These are phyloP conservation scores for Passer montanus DNA, from an alignment of 2,113 vertebrate species.

Conservation along the genomic window DNA sequence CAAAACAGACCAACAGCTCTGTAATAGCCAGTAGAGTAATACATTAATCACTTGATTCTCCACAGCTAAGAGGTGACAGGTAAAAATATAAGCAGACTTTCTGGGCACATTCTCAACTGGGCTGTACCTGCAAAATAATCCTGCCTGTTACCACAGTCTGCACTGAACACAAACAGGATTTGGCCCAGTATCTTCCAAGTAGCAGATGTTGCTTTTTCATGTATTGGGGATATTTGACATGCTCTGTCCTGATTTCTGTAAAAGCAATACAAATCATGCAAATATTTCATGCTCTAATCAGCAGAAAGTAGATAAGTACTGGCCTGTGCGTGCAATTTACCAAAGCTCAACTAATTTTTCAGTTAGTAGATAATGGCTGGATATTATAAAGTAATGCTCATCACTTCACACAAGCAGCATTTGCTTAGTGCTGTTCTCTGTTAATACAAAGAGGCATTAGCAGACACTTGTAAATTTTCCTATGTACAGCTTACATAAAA, in stretches of 20 bases:
- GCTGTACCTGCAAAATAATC: not conserved
- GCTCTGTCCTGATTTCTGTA: conserved; percentile 44
- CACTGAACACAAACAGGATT: not conserved
- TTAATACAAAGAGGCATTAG: conserved; percentile 69
- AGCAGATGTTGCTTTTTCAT: conserved; percentile 3
- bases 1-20: not conserved
- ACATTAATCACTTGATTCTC: conserved; percentile 24
- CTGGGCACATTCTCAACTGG: not conserved
- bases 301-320: conserved; percentile 56
- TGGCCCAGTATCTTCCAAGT: not conserved
- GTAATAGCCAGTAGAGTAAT: not conserved
- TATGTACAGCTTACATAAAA: conserved; percentile 60
- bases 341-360: conserved; percentile 67
- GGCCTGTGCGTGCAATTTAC: conserved; percentile 48
- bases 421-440: conserved; percentile 52
- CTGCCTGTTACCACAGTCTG: not conserved
- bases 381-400: conserved; percentile 64
- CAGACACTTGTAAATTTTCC: conserved; percentile 67
- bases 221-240: conserved; percentile 24
- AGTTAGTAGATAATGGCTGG: conserved; percentile 60
- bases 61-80: not conserved
- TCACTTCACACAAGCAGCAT: conserved; percentile 45
- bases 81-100: not conserved
- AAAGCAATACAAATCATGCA: conserved; percentile 53
- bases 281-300: conserved; percentile 62